Conservation (phyloP, 2,113 vertebrate genomes). For the Eretmochelys imbricata region DNA sequence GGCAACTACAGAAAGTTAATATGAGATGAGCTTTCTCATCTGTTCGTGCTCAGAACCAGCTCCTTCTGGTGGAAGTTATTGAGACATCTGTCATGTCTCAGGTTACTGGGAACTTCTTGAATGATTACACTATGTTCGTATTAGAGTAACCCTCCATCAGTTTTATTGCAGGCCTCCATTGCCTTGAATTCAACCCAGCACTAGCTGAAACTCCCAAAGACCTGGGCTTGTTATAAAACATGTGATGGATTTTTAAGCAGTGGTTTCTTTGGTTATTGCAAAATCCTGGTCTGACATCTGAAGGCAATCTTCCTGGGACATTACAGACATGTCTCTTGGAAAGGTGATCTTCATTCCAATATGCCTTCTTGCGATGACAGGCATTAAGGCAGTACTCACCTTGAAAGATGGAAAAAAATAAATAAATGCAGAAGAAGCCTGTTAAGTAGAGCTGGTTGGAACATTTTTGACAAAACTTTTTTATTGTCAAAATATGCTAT, state of each 20-base stretch:
- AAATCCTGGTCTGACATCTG: neutral
- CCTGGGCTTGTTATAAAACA: neutral
- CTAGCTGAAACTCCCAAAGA: neutral
- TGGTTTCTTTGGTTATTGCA: conserved; percentile 4
- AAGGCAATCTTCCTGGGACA: neutral
- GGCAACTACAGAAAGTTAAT: neutral
- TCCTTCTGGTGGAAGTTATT: neutral
- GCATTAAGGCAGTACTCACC: neutral
- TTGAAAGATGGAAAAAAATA: neutral
- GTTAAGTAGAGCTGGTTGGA: neutral
- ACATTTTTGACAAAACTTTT: neutral
- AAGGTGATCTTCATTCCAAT: neutral
- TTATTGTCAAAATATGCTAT: conserved; percentile 20
- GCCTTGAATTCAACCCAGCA: neutral
- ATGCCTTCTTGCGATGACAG: neutral
- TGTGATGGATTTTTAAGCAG: neutral
- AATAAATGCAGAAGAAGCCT: conserved; percentile 9
- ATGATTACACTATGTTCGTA: neutral
- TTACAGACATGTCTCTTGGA: neutral
- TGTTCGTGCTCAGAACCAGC: neutral
- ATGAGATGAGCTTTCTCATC: neutral
- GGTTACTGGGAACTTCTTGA: neutral
- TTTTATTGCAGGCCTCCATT: neutral
- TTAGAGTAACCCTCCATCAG: neutral
- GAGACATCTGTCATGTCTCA: neutral